phyloP scores from a whole-genome alignment of 2,113 vertebrate genomes.

The Muntiacus muntjak region DNA sequence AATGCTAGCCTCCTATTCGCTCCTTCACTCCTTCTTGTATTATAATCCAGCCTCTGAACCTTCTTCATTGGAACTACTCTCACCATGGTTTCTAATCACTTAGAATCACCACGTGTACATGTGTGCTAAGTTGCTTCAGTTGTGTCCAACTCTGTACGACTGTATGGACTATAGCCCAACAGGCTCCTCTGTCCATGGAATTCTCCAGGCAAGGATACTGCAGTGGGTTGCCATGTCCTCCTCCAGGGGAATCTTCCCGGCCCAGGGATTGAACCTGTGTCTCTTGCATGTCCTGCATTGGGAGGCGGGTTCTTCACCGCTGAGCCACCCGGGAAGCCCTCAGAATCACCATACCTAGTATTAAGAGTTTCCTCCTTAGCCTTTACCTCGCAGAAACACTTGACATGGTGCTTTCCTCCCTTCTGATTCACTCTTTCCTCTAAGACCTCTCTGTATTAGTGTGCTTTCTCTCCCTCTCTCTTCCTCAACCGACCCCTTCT shows the following conservation, averaged over 20 bases:
- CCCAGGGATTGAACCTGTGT: neutral
- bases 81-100: neutral
- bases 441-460: neutral
- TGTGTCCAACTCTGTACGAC: neutral
- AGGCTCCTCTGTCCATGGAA: neutral
- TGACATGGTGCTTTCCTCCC: neutral
- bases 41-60: neutral
- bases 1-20: neutral
- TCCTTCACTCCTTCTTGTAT: neutral
- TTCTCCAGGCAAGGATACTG: neutral
- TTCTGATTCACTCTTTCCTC: neutral
- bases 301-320: accelerated
- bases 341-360: neutral
- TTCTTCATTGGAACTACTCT: neutral
- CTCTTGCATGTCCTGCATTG: neutral
- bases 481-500: neutral
- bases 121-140: neutral
- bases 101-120: neutral
- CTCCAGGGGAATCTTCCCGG: neutral
- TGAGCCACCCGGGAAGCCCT: neutral
- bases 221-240: neutral
- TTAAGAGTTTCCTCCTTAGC: neutral
- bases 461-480: neutral
- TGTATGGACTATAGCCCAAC: neutral
- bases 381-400: neutral